Evolutionary conservation across 2,113 vertebrate genomes (phyloP).

Genomic region (Ahaetulla prasina): DNA sequence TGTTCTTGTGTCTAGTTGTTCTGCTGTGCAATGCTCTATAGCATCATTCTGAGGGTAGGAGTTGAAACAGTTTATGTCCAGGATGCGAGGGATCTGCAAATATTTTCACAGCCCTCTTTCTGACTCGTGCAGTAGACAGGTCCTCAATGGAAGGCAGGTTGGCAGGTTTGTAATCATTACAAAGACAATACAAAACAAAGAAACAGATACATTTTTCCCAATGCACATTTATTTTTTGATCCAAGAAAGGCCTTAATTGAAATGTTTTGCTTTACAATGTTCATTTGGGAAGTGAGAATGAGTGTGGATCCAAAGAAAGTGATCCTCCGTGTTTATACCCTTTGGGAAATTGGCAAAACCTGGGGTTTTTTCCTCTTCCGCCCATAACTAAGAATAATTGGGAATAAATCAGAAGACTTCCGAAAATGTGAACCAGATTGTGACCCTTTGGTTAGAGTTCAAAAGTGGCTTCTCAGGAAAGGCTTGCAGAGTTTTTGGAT

Average conservation of each 20-base stretch:
- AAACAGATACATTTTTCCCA: background rate
- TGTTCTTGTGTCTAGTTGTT: no score
- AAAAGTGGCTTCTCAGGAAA: background rate
- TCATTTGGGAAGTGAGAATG: background rate
- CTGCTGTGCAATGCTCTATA: no score
- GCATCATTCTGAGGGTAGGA: no score
- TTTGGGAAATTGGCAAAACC: background rate
- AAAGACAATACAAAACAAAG: background rate
- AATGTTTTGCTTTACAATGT: background rate
- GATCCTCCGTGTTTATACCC: no score
- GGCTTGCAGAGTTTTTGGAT: background rate
- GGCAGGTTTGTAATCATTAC: background rate
- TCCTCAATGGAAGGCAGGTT: no score
- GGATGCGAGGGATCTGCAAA: no score
- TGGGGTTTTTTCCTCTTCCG: no score
- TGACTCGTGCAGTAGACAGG: no score
- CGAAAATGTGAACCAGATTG: background rate
- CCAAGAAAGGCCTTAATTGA: background rate
- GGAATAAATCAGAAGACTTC: background rate
- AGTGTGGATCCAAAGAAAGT: background rate
- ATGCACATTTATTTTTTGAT: background rate
- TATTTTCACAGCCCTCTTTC: no score
- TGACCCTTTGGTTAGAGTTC: background rate
- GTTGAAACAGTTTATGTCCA: no score
- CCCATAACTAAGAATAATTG: no score